Percentiles rank a stretch among this genome's conserved stretches.
Conservation (phyloP, 2,888 invertebrate species). For the Parnassius mnemosyne region DNA sequence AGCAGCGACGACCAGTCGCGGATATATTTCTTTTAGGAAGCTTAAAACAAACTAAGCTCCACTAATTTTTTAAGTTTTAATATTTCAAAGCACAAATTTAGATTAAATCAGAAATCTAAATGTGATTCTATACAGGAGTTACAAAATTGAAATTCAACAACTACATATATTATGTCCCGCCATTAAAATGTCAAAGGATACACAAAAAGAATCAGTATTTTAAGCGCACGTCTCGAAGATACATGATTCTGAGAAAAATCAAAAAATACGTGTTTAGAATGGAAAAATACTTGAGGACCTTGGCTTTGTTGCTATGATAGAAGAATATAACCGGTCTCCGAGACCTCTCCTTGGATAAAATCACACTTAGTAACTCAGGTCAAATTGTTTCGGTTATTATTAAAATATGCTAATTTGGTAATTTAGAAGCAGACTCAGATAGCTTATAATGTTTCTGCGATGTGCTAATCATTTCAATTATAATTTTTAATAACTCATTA, state of each 20-base stretch:
- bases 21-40: too few species aligned
- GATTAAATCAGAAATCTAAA: too few species aligned
- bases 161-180: background rate
- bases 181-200: slow-evolving; percentile 10
- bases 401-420: slow-evolving; percentile 53
- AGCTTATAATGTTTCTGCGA: slow-evolving; percentile 24
- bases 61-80: too few species aligned
- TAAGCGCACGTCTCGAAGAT: slow-evolving; percentile 15
- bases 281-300: slow-evolving; percentile 31
- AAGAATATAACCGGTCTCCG: slow-evolving; percentile 1
- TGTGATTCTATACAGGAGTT: too few species aligned
- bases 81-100: too few species aligned
- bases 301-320: slow-evolving; percentile 26
- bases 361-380: slow-evolving; percentile 36
- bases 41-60: too few species aligned
- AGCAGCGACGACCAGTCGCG: too few species aligned
- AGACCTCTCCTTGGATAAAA: slow-evolving; percentile 1
- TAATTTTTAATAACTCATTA: slow-evolving; percentile 25
- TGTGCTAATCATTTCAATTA: slow-evolving; percentile 27
- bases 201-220: slow-evolving; percentile 24
- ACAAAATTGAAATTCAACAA: slow-evolving; percentile 1
- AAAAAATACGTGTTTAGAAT: slow-evolving; percentile 30
- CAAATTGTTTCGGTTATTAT: slow-evolving; percentile 42
- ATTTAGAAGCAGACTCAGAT: slow-evolving; percentile 38
- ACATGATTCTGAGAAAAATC: slow-evolving; percentile 24